Evolutionary conservation across 2,888 invertebrate genomes (phyloP).

Genomic region (Lycophotia porphyrea): DNA sequence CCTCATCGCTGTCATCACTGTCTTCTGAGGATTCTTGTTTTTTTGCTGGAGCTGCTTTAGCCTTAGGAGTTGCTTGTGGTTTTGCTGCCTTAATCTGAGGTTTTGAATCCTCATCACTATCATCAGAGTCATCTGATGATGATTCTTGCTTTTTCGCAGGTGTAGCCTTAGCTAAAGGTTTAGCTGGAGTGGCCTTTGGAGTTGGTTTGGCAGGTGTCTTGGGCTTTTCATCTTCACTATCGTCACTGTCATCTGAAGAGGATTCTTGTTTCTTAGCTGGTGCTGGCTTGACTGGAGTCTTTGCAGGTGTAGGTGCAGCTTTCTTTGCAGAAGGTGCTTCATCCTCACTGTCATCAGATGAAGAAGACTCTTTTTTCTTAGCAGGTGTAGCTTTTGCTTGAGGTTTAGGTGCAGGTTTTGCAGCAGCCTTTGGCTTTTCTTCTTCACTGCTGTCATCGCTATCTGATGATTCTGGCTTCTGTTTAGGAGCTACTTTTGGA

Average conservation of each 20-base stretch:
- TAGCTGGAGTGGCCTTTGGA: slow-evolving; percentile 64
- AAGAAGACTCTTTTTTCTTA: slow-evolving; percentile 76
- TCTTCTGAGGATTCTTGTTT: slow-evolving; percentile 78
- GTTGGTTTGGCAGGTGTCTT: slow-evolving; percentile 60
- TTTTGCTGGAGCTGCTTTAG: slow-evolving; percentile 52
- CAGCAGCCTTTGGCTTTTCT: slow-evolving; percentile 75
- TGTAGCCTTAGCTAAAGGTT: slow-evolving; percentile 36
- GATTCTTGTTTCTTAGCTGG: slow-evolving; percentile 68
- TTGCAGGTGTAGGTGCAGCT: slow-evolving; percentile 69
- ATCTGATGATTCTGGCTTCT: slow-evolving; percentile 61
- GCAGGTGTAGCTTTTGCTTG: slow-evolving; percentile 64
- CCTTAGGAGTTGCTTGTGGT: slow-evolving; percentile 58
- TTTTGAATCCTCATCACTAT: slow-evolving; percentile 72
- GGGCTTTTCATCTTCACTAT: slow-evolving; percentile 76
- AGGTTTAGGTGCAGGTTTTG: slow-evolving; percentile 63
- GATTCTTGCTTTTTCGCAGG: slow-evolving; percentile 71
- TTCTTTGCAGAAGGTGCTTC: slow-evolving; percentile 62
- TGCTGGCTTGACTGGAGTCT: slow-evolving; percentile 54
- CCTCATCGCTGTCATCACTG: slow-evolving; percentile 77
- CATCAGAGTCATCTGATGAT: slow-evolving; percentile 78
- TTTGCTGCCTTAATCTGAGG: slow-evolving; percentile 53
- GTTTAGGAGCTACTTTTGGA: slow-evolving; percentile 64
- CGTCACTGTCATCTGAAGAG: slow-evolving; percentile 76
- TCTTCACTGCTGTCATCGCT: slow-evolving; percentile 80
- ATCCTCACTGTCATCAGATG: slow-evolving; percentile 81